Conservation (phyloP, 2,888 invertebrate species). For the Podabrus alpinus region DNA sequence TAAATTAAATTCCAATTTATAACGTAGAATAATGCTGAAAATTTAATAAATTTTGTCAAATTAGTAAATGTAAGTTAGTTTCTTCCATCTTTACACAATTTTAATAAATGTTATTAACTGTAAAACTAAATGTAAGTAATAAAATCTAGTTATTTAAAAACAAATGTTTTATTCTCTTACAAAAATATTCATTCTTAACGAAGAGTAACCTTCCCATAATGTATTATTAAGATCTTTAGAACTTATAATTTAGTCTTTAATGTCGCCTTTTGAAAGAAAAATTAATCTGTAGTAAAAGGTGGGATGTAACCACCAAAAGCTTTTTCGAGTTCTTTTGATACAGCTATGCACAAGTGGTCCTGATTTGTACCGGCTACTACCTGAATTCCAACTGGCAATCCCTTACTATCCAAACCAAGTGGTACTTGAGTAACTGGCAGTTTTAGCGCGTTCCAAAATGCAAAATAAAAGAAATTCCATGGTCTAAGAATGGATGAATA, state of each 20-base stretch:
- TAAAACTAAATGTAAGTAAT: conserved; percentile 21
- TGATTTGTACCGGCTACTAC: conserved; percentile 71
- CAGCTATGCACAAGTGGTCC: conserved; percentile 75
- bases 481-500: conserved; percentile 76
- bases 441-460: conserved; percentile 81
- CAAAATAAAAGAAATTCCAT: conserved; percentile 84
- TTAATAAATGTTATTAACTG: conserved; percentile 17
- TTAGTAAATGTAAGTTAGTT: conserved; percentile 9
- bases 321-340: conserved; percentile 71
- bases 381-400: conserved; percentile 81
- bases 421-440: conserved; percentile 87
- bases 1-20: background rate
- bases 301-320: conserved; percentile 74
- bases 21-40: background rate
- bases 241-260: no score
- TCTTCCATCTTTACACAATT: conserved; percentile 21
- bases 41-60: background rate
- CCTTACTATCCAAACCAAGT: conserved; percentile 70
- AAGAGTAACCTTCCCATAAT: background rate
- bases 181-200: background rate
- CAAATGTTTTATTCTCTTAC: background rate
- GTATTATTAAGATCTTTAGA: no score
- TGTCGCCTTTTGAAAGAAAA: background rate
- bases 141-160: conserved; percentile 21
- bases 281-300: conserved; percentile 51